These are phyloP conservation scores for Ligdia adustata DNA, from an alignment of 2,888 invertebrate species.

Conservation along the genomic window DNA sequence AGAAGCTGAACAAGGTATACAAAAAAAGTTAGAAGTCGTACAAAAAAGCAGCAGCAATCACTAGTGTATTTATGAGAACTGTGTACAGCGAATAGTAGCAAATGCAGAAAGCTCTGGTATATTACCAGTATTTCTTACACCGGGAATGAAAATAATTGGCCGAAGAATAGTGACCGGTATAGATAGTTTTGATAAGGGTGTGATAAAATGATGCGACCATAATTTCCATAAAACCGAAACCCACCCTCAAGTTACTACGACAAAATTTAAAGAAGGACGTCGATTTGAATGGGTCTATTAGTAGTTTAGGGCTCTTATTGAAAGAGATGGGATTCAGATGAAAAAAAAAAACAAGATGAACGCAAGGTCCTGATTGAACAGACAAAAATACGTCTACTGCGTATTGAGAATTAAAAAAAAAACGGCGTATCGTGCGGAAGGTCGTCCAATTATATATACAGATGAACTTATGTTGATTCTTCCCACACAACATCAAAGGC, in stretches of 20 bases:
- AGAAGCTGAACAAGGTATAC: no score
- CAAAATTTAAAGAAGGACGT: slow-evolving; percentile 25
- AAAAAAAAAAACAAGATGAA: not conserved
- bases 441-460: not conserved
- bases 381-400: not conserved
- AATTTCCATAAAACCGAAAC: slow-evolving; percentile 43
- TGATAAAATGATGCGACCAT: slow-evolving; percentile 45
- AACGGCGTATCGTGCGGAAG: not conserved
- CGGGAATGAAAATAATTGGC: slow-evolving; percentile 10
- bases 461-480: not conserved
- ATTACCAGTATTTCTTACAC: slow-evolving; percentile 5
- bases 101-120: not conserved
- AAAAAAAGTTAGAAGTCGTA: no score
- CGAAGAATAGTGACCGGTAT: slow-evolving; percentile 10
- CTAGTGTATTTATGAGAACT: no score
- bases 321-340: not conserved
- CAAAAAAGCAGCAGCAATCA: no score
- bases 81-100: no score
- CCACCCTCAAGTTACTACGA: slow-evolving; percentile 34
- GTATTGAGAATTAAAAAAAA: not conserved
- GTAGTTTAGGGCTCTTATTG: slow-evolving; percentile 33
- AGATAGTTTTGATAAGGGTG: slow-evolving; percentile 39
- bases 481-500: not conserved
- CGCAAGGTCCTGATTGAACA: not conserved
- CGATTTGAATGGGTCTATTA: slow-evolving; percentile 33